A percentile compares a stretch with the other conserved stretches of the same genome.
These are phyloP conservation scores for Drosophila macrospina DNA, from an alignment of 2,888 invertebrate genomes.

Conservation along the genomic window DNA sequence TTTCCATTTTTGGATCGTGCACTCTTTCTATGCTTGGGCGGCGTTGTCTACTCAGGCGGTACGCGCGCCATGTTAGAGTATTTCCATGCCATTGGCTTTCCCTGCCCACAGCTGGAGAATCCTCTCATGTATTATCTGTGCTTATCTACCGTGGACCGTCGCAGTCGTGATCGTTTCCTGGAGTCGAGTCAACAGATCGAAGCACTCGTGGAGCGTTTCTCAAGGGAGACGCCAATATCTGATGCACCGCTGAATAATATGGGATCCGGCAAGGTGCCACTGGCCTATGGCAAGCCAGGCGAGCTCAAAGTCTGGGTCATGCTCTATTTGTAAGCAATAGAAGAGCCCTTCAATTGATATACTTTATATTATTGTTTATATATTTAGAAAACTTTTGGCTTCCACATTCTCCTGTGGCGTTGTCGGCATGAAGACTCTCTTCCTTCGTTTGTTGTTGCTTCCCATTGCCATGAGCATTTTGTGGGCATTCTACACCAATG, in stretches of 20 bases:
- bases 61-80: slow-evolving; percentile 97
- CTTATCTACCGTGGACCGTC: slow-evolving; percentile 88
- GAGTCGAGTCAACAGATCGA: slow-evolving; percentile 97
- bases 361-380: neutral
- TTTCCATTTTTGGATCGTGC: slow-evolving; percentile 97
- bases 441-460: slow-evolving; percentile 90
- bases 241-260: slow-evolving; percentile 87
- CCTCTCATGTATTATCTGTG: slow-evolving; percentile 97
- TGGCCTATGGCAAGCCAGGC: slow-evolving; percentile 91
- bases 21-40: slow-evolving; percentile 94
- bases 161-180: slow-evolving; percentile 94
- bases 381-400: slow-evolving; percentile 89
- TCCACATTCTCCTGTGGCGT: slow-evolving; percentile 92
- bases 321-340: slow-evolving; percentile 87
- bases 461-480: slow-evolving; percentile 92
- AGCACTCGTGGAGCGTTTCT: slow-evolving; percentile 95
- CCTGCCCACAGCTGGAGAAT: slow-evolving; percentile 98
- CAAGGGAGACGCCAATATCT: slow-evolving; percentile 91
- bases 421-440: slow-evolving; percentile 91
- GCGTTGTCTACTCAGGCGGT: slow-evolving; percentile 96
- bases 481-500: slow-evolving; percentile 90
- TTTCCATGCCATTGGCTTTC: slow-evolving; percentile 97
- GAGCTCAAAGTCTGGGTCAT: slow-evolving; percentile 89
- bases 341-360: fast-evolving
- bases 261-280: slow-evolving; percentile 89